Evolutionary conservation across 2,797 vertebrate genomes (phyloP), one percentile per base, ranked within the genome.

Genomic region (Neosilurus mollespiculum): DNA sequence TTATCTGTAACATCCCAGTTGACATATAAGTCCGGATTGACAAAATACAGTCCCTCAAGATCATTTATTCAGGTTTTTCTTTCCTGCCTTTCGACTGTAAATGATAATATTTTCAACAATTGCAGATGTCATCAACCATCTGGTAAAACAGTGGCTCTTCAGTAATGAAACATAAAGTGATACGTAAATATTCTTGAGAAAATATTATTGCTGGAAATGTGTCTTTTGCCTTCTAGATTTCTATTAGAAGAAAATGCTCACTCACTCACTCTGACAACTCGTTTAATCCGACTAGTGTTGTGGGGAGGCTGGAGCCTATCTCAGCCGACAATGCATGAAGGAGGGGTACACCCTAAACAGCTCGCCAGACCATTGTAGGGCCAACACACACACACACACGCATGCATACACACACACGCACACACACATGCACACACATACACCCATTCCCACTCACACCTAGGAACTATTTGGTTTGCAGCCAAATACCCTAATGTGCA

Each of bases 11-110:
- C 34, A 78, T 53, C 65, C 69, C 61, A 78, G 49, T 43, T 81
- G 54, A 10, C 72, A 67, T 20, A 59, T 62, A 62, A 34, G 37
- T 43, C 34, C 73, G 59, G 73, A 81, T 70, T 81, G 61, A 76
- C 37, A 24, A 81, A 62, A 82, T 59, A 22, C 49, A 66, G 56
- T 72, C 54, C 65, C 53, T 24, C 56, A 70, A 64, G 80, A 56
- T 77, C 53, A 53, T 76, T 69, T 61, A 26, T 81, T 26, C 56
- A 62, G 11, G 4, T 78, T 81, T 30, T 85, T 61, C 64, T 62
- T 85, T 71, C 71, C 49, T 72, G 71, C 54, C 73, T 85, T 30
- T 43, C 43, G 4, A 43, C 43, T 59, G 79, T 37, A 78, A 85
- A 72, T 34, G 59, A 71, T 67, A 75, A 80, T 65, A 56, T 71